phyloP scores from a whole-genome alignment of 2,113 vertebrate species.

The Engystomops pustulosus region DNA sequence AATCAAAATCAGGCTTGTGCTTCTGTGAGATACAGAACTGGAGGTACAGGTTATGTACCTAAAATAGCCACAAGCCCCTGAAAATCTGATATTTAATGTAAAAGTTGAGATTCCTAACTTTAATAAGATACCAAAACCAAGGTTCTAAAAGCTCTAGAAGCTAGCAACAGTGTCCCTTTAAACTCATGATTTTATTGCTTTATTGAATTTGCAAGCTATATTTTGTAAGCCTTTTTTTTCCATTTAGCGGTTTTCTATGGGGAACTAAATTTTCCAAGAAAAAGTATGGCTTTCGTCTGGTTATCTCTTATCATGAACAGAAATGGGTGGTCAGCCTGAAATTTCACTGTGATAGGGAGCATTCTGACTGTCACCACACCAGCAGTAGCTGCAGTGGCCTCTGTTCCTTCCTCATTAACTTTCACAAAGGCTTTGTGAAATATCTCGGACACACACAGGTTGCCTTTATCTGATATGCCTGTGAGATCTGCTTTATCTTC shows the following conservation, averaged over 20 bases:
- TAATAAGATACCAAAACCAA: too few relatives aligned
- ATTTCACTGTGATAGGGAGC: slow-evolving; percentile 43
- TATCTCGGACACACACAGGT: slow-evolving; percentile 81
- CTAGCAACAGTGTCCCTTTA: too few relatives aligned
- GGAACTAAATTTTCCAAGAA: slow-evolving; percentile 69
- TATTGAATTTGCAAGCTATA: not conserved
- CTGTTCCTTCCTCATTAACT: slow-evolving; percentile 87
- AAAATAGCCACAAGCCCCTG: too few relatives aligned
- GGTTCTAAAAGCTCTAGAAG: too few relatives aligned
- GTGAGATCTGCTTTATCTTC: slow-evolving; percentile 74
- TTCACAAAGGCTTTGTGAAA: slow-evolving; percentile 88
- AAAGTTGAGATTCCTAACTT: too few relatives aligned
- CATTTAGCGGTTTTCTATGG: slow-evolving; percentile 63
- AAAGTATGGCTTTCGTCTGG: slow-evolving; percentile 65
- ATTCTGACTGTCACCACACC: slow-evolving; percentile 63
- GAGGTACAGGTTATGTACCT: too few relatives aligned
- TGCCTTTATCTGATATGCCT: slow-evolving; percentile 75
- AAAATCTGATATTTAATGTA: too few relatives aligned
- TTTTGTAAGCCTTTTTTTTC: not conserved
- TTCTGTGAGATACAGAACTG: too few relatives aligned
- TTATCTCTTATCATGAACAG: slow-evolving; percentile 70
- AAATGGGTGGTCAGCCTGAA: slow-evolving; percentile 72
- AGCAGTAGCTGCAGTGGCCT: slow-evolving; percentile 81
- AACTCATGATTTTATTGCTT: too few relatives aligned
- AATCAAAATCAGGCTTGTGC: too few relatives aligned